Evolutionary conservation across 1,140 invertebrate genomes (phyloP).

Genomic region (Heterodera carotae): DNA sequence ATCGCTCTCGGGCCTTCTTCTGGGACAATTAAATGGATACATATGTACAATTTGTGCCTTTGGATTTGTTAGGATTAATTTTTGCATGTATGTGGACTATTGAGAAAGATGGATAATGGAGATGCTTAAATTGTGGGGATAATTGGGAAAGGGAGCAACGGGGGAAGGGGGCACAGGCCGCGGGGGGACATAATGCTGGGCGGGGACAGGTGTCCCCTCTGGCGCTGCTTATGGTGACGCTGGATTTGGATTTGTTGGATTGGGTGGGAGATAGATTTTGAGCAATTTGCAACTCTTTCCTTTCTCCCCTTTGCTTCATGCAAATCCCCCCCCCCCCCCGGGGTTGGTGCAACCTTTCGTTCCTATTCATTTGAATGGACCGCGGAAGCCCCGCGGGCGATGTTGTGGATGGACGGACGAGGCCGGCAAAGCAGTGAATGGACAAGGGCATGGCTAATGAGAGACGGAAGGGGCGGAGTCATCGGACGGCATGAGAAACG

Average conservation of each 20-base stretch:
- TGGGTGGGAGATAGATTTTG: neutral
- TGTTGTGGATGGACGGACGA: neutral
- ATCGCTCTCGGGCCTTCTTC: no score
- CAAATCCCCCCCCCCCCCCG: neutral
- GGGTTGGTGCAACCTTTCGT: neutral
- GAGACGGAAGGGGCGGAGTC: neutral
- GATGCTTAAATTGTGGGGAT: neutral
- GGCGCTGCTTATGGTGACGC: neutral
- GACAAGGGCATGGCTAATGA: constrained; percentile 1
- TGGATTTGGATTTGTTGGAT: neutral
- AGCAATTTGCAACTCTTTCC: neutral
- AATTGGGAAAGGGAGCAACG: neutral
- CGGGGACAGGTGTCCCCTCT: neutral
- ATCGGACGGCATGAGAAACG: neutral
- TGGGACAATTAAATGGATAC: neutral
- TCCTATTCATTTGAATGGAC: constrained; percentile 1
- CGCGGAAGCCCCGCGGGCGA: neutral
- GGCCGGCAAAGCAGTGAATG: neutral
- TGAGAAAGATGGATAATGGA: neutral
- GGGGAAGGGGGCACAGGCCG: no score
- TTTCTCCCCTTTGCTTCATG: neutral
- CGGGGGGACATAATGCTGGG: no score
- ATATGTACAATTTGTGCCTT: neutral
- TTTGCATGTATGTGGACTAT: neutral
- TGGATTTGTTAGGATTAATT: neutral